Conservation (phyloP, 2,888 invertebrate species). For the Didymodactylos carnosus region DNA sequence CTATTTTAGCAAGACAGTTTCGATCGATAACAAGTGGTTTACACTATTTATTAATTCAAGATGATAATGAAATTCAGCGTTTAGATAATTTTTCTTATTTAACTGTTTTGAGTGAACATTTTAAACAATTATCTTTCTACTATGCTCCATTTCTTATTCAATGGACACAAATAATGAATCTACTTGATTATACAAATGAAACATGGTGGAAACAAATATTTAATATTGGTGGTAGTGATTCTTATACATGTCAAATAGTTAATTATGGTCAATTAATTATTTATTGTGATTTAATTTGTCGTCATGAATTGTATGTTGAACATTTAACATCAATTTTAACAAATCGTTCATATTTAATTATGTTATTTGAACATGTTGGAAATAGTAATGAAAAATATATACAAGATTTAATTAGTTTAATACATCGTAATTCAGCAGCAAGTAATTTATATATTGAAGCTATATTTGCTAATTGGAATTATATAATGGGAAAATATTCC, state of each 20-base stretch:
- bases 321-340: background rate
- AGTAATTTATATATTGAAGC: conserved; percentile 54
- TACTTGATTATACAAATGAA: conserved; percentile 50
- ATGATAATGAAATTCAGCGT: conserved; percentile 45
- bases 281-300: background rate
- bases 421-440: conserved; percentile 46
- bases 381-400: background rate
- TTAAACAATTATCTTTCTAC: background rate
- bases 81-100: conserved; percentile 33
- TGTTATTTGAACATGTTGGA: conserved; percentile 10
- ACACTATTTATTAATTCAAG: conserved; percentile 29
- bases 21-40: background rate
- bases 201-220: conserved; percentile 42
- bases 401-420: conserved; percentile 32
- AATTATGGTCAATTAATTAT: background rate
- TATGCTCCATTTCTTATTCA: conserved; percentile 37
- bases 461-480: conserved; percentile 47
- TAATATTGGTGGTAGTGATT: background rate
- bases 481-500: conserved; percentile 29
- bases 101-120: background rate
- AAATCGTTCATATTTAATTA: background rate
- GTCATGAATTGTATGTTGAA: background rate
- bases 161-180: conserved; percentile 56
- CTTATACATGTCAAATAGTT: background rate
- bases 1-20: background rate